Percentiles rank a stretch among this genome's conserved stretches.
phyloP scores from a whole-genome alignment of 2,888 invertebrate genomes.

The Leucoptera coffeella region DNA sequence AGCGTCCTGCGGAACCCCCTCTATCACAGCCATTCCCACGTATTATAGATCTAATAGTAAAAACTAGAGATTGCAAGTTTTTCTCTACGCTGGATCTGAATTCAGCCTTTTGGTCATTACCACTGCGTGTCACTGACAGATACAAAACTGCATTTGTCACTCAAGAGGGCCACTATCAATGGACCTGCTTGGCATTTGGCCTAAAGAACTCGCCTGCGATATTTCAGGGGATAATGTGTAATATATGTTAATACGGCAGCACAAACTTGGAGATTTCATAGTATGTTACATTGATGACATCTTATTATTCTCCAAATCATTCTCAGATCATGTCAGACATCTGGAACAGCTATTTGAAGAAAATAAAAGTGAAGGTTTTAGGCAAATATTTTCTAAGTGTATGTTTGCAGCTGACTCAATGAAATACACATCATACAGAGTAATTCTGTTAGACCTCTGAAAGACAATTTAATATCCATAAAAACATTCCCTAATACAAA shows the following conservation, averaged over 20 bases:
- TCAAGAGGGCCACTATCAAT: constrained; percentile 10
- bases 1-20: too few species aligned
- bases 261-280: constrained; percentile 4
- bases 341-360: constrained; percentile 8
- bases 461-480: constrained; percentile 1
- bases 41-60: constrained; percentile 13
- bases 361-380: constrained; percentile 3
- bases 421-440: constrained; percentile 1
- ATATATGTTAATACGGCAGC: constrained; percentile 6
- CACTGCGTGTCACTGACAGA: constrained; percentile 12
- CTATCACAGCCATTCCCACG: constrained; percentile 12
- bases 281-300: constrained; percentile 4
- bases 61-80: constrained; percentile 13
- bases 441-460: constrained; percentile 1
- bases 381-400: constrained; percentile 3
- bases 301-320: constrained; percentile 2
- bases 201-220: constrained; percentile 10
- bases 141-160: constrained; percentile 13
- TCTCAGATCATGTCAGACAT: constrained; percentile 3
- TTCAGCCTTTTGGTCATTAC: constrained; percentile 19
- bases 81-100: constrained; percentile 16
- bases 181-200: constrained; percentile 11
- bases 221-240: constrained; percentile 10
- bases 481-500: not conserved
- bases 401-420: constrained; percentile 2